phyloP scores from a whole-genome alignment of 2,797 vertebrate species.

The Monodelphis domestica region DNA sequence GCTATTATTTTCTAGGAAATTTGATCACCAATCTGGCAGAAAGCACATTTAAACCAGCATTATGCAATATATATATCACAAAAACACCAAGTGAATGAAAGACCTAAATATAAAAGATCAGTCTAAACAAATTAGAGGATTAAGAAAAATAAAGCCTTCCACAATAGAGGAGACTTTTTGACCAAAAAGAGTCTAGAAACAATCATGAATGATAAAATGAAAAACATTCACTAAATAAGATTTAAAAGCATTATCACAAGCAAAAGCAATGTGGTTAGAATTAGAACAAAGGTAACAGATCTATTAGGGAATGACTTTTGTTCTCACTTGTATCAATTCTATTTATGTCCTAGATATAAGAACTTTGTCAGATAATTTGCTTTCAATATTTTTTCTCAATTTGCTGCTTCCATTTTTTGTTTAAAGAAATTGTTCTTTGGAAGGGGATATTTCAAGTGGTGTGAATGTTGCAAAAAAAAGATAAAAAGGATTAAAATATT shows the following conservation, averaged over 20 bases:
- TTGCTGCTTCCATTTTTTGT: background rate
- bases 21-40: background rate
- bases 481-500: background rate
- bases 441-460: background rate
- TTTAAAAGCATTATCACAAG: background rate
- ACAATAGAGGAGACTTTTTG: background rate
- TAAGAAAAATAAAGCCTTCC: background rate
- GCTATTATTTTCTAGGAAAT: background rate
- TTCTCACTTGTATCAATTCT: background rate
- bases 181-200: background rate
- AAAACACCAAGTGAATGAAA: background rate
- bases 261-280: background rate
- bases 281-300: background rate
- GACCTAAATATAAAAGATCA: background rate
- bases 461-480: background rate
- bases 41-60: background rate
- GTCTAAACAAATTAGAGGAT: background rate
- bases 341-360: background rate
- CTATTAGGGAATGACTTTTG: background rate
- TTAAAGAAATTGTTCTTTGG: background rate
- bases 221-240: background rate
- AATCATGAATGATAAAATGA: background rate
- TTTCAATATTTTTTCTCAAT: background rate
- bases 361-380: background rate
- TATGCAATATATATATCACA: background rate